Evolutionary conservation across 1,140 invertebrate genomes (phyloP).

Genomic region (Temnothorax curvispinosus): DNA sequence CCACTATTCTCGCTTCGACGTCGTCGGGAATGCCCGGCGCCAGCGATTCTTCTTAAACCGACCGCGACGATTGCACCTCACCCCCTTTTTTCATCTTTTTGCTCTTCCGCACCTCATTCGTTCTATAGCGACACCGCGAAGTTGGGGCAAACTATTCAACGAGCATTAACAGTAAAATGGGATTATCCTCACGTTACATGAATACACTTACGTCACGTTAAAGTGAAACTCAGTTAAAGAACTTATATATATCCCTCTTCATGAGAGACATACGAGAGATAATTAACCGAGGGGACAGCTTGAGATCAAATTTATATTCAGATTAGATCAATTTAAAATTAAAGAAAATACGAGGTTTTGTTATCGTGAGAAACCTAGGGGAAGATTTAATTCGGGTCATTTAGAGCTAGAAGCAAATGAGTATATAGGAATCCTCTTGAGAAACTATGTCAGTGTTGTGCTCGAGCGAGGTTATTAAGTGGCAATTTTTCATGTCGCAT

Average conservation of each 20-base stretch:
- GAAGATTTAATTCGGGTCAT: not conserved
- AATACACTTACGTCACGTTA: conserved; percentile 41
- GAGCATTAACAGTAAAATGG: conserved; percentile 50
- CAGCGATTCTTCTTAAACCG: conserved; percentile 60
- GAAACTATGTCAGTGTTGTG: conserved; percentile 7
- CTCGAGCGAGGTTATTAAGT: conserved; percentile 50
- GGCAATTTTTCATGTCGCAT: conserved; percentile 59
- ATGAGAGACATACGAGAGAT: not conserved
- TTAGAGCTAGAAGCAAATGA: not conserved
- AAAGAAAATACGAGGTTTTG: not conserved
- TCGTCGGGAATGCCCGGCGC: conserved; percentile 52
- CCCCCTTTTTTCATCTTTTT: conserved; percentile 10
- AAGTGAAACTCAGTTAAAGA: conserved; percentile 44
- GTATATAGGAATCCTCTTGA: not conserved
- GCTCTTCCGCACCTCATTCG: conserved; percentile 28
- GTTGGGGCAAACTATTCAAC: conserved; percentile 41
- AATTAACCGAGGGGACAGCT: not conserved
- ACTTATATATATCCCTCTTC: conserved; percentile 3
- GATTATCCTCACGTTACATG: conserved; percentile 43
- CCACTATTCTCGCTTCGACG: conserved; percentile 46
- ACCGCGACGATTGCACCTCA: conserved; percentile 50
- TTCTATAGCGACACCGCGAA: not conserved
- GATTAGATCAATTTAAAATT: conserved; percentile 2
- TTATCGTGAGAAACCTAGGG: not conserved
- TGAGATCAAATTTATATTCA: not conserved